phyloP scores from a whole-genome alignment of 2,113 vertebrate genomes.

The Fukomys damarensis region DNA sequence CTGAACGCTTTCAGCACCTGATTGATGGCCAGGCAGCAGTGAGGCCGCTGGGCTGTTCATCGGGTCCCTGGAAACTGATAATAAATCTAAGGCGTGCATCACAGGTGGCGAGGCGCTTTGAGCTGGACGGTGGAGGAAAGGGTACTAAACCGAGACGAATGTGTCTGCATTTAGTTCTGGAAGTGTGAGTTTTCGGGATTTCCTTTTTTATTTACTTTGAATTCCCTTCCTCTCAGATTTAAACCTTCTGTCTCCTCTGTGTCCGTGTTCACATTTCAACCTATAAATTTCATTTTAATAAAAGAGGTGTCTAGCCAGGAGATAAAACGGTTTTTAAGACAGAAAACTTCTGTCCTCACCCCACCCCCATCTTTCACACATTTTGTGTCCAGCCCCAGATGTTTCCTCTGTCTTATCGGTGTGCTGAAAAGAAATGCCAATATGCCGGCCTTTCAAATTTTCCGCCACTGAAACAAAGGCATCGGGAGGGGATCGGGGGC shows the following conservation, averaged over 20 bases:
- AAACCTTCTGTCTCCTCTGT: constrained; percentile 70
- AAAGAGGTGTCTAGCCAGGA: constrained; percentile 81
- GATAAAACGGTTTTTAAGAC: constrained; percentile 75
- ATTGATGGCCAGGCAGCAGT: constrained; percentile 80
- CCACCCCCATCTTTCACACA: constrained; percentile 75
- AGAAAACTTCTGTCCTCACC: constrained; percentile 24
- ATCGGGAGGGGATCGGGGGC: constrained; percentile 61
- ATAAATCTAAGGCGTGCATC: constrained; percentile 82
- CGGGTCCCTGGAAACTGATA: constrained; percentile 77
- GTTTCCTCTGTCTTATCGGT: constrained; percentile 78
- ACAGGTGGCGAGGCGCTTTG: constrained; percentile 80
- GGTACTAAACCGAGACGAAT: constrained; percentile 80
- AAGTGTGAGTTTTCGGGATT: constrained; percentile 44
- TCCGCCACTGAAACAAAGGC: constrained; percentile 57
- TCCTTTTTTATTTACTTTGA: constrained; percentile 74
- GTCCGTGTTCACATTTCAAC: constrained; percentile 67
- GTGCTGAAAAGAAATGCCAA: constrained; percentile 80
- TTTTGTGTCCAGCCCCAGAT: constrained; percentile 83
- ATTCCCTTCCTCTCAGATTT: constrained; percentile 64
- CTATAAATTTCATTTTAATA: constrained; percentile 88
- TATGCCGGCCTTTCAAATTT: constrained; percentile 71
- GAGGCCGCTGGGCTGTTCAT: constrained; percentile 60
- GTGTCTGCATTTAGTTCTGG: constrained; percentile 67
- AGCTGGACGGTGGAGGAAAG: constrained; percentile 53
- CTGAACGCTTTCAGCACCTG: constrained; percentile 78